phyloP scores from a whole-genome alignment of 92 coral and sea anemone genomes.

The Blastomussa wellsi region DNA sequence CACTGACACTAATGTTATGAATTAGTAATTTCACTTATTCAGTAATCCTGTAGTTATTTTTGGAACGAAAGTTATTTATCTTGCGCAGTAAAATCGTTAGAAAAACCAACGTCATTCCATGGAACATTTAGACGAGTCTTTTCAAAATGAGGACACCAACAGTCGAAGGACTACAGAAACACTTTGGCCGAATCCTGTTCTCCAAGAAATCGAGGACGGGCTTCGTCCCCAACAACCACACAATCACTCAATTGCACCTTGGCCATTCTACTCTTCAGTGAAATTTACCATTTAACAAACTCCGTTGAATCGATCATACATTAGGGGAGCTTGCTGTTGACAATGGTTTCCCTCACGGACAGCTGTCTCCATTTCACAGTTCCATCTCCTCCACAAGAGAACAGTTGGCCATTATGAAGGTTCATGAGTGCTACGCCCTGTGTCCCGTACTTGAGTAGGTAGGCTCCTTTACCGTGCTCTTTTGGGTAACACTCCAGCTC shows the following conservation, averaged over 20 bases:
- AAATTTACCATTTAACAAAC: background rate
- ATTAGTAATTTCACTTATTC: too few species aligned
- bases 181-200: background rate
- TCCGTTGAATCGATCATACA: background rate
- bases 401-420: slow-evolving; percentile 82
- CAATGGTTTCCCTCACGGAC: slow-evolving; percentile 82
- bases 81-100: background rate
- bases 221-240: background rate
- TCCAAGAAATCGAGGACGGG: background rate
- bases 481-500: slow-evolving; percentile 85
- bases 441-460: slow-evolving; percentile 91
- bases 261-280: background rate
- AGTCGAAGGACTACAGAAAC: background rate
- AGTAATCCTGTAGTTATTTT: background rate
- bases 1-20: too few species aligned
- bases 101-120: background rate
- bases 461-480: slow-evolving; percentile 89
- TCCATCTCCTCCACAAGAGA: slow-evolving; percentile 97
- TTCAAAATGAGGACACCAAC: background rate
- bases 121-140: background rate
- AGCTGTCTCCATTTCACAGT: slow-evolving; percentile 92
- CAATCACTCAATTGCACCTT: background rate
- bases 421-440: slow-evolving; percentile 88
- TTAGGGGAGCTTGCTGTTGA: slow-evolving; percentile 59
- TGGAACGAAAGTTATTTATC: background rate